Conservation (phyloP, 2,797 vertebrate species). For the Anisognathus igniventris region DNA sequence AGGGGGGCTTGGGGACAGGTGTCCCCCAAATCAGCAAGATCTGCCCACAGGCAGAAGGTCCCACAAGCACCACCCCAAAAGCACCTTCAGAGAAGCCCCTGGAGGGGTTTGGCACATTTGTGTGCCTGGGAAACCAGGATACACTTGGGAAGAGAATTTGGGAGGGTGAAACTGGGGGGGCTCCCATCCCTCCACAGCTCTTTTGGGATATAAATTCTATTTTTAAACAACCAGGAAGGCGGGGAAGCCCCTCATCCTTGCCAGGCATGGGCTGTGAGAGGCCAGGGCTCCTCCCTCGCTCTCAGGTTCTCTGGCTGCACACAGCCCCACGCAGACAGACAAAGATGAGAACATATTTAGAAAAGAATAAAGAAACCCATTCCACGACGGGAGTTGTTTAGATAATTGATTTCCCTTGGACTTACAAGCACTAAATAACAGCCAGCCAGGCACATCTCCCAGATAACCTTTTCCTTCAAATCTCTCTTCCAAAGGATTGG, state of each 20-base stretch:
- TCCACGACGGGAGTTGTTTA: not conserved
- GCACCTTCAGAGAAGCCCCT: rapidly evolving
- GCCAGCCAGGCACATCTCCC: not conserved
- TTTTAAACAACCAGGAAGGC: rapidly evolving
- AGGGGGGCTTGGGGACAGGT: rapidly evolving
- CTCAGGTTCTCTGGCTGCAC: not conserved
- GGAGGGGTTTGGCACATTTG: rapidly evolving
- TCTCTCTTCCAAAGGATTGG: conserved; percentile 25
- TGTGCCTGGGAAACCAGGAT: not conserved
- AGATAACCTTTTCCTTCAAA: conserved; percentile 41
- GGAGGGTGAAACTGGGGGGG: rapidly evolving
- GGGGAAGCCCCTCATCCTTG: not conserved
- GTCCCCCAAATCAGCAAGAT: not conserved
- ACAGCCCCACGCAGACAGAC: not conserved
- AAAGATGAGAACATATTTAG: conserved; percentile 9
- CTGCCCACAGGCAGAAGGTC: not conserved
- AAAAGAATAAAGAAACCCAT: conserved; percentile 39
- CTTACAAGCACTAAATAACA: conserved; percentile 27
- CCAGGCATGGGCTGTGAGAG: not conserved
- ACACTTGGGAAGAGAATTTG: rapidly evolving
- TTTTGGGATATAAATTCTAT: rapidly evolving
- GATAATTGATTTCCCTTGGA: conserved; percentile 58
- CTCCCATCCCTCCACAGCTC: not conserved
- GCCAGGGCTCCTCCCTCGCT: not conserved
- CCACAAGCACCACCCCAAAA: rapidly evolving